Evolutionary conservation across 2,113 vertebrate species (phyloP).

Genomic region (Xiphias gladius): DNA sequence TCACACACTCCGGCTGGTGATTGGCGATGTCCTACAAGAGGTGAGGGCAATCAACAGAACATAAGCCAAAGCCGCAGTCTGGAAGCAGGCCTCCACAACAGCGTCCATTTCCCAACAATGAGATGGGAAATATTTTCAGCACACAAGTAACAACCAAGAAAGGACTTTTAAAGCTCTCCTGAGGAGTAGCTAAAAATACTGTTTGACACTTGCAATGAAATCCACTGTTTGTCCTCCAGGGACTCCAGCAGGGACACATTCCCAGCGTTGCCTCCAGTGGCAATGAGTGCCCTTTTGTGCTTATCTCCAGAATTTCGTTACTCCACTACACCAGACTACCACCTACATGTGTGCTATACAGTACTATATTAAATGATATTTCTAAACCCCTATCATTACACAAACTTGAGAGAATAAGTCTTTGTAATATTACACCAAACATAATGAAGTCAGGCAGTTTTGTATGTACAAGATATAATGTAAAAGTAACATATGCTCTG

Average conservation of each 20-base stretch:
- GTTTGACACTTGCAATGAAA: conserved; percentile 39
- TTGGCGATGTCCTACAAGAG: background rate
- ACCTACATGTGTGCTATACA: background rate
- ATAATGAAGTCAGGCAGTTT: background rate
- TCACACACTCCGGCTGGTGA: background rate
- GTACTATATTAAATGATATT: background rate
- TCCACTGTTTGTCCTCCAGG: conserved; percentile 38
- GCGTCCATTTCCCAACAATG: background rate
- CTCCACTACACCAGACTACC: background rate
- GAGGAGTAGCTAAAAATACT: conserved; percentile 56
- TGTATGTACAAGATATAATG: too few species aligned
- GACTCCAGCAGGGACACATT: conserved; percentile 32
- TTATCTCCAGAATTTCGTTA: conserved; percentile 6
- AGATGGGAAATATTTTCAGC: conserved; percentile 11
- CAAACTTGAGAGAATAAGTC: background rate
- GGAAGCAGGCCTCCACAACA: background rate
- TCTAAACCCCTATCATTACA: background rate
- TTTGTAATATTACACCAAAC: background rate
- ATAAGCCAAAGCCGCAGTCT: background rate
- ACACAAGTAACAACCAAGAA: conserved; percentile 1
- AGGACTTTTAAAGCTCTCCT: conserved; percentile 15
- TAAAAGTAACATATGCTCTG: too few species aligned
- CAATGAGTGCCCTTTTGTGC: conserved; percentile 9
- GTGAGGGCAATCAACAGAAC: conserved; percentile 24
- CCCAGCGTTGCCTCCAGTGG: conserved; percentile 20